Evolutionary conservation across 2,888 invertebrate genomes (phyloP), one percentile per base, ranked within the genome.

Genomic region (Polydrusus cervinus): DNA sequence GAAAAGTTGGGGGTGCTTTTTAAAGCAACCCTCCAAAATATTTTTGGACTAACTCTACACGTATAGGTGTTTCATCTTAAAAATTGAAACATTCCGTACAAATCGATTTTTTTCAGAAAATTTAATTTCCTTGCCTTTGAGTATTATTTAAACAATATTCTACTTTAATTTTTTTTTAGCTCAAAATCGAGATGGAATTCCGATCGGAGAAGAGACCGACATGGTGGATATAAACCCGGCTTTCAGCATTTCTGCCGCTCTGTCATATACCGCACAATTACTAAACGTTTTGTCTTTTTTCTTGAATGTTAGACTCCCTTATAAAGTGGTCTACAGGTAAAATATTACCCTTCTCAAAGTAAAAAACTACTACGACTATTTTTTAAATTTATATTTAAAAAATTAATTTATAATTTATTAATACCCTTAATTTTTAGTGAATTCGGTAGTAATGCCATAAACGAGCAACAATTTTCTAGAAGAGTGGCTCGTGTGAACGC

Each of bases 251-350:
- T 91, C 91, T 85, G 96, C 93, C 78, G 97, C 95, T 67, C 90
- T 97, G 53, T 93, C 94, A 51, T 95, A 96, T 85, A 93, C 94
- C 49, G 93, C 96, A 72, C 97, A 97, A 88, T 89, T 97, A 80
- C 91, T 94, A 57, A 92, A 93, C 84, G 89, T 96, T 79, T 89
- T 97, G 79, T 94, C 96, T 62, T 95, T 93, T 89, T 94, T 94
- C 85, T 89, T 97, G 77, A 95, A 96, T 88, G 90, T 94, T 68
- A 90, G 93, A 79, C 89, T 97, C 84, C 97, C 97, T 45, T 92
- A 93, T 81, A 92, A 92, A 86, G 87, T 93, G 81, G 88, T 90
- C 68, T 93, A 92, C 84, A 91, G 92, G 92, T 92, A 83, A 62
- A 65, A 5, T 25, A 25, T 3, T 25, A n/a, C n/a, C n/a, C n/a